Evolutionary conservation across 2,113 vertebrate genomes (phyloP), one percentile per base, ranked within the genome.

Genomic region (Riparia riparia): DNA sequence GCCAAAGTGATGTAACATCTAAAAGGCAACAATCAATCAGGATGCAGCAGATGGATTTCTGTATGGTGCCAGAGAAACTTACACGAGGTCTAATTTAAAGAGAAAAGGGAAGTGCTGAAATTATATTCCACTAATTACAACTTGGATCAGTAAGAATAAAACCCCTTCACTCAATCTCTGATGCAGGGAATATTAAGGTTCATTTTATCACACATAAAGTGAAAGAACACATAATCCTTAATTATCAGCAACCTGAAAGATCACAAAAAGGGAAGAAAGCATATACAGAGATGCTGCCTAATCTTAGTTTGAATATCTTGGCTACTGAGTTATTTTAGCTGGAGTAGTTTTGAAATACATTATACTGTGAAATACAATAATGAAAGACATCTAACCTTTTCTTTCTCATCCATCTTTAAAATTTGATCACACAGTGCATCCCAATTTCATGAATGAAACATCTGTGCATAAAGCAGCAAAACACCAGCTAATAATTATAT

Each of bases 1-100:
- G 99, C 99, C 94, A 99, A 92, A 21, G 99, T 99, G 91, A 99
- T 99, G 82, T 99, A 99, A 97, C 99, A 99, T 95, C 99, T 99
- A 70, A 44, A 94, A 63, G 15, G 24, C 88, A 56, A 90, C 11
- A 79, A 34, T 10, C 3, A 65, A 28, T 49, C n/a, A 15, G 41
- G 17, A 28, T 64, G 24, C 51, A 57, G 19, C 7, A 10, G 7
- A 28, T 0, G 15, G 15, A n/a, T 45, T 71, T 74, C 41, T 66
- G 12, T 41, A 41, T 5, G 51, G 14, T 14, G 8, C 7, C 21
- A 70, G 26, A 45, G 9, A 34, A 79, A 42, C 14, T 65, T 68
- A 39, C 3, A 63, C 31, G 37, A 74, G 39, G 37, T 41, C 10
- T 39, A 16, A 76, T 54, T 45, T 66, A 89, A 69, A 10, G 20